These are phyloP conservation scores for Wasmannia auropunctata DNA, from an alignment of 1,140 invertebrate species.

Conservation along the genomic window DNA sequence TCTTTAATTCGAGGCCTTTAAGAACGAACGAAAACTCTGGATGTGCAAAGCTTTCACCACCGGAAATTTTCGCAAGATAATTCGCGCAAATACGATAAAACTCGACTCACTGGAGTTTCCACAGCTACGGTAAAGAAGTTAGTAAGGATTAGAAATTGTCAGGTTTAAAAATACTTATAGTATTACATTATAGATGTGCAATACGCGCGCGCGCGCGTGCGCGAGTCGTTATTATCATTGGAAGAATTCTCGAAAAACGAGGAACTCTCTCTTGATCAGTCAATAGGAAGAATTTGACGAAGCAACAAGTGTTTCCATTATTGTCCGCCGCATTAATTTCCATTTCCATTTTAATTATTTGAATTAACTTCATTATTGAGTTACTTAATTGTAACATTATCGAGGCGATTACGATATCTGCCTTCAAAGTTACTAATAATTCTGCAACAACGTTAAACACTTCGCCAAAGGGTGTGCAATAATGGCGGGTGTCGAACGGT, in stretches of 20 bases:
- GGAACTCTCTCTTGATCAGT: not conserved
- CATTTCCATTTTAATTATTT: constrained; percentile 50
- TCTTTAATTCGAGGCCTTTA: constrained; percentile 48
- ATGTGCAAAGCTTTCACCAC: not conserved
- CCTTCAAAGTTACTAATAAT: constrained; percentile 59
- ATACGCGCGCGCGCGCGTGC: no score
- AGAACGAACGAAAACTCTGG: not conserved
- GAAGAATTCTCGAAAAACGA: constrained; percentile 20
- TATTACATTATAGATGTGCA: not conserved
- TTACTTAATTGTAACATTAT: constrained; percentile 58
- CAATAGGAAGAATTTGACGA: constrained; percentile 47
- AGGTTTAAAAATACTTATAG: not conserved
- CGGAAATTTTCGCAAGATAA: constrained; percentile 37
- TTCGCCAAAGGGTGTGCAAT: constrained; percentile 41
- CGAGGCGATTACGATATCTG: constrained; percentile 38
- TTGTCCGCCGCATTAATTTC: constrained; percentile 28
- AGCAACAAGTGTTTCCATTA: constrained; percentile 65
- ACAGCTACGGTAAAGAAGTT: not conserved
- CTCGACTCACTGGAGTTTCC: not conserved
- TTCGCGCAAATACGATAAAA: not conserved
- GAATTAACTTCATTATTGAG: constrained; percentile 49
- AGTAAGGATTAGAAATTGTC: not conserved
- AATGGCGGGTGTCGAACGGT: constrained; percentile 39
- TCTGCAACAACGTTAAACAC: constrained; percentile 50
- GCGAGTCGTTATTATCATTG: not conserved